Evolutionary conservation across 2,888 invertebrate genomes (phyloP).

Genomic region (Pinctada fucata): DNA sequence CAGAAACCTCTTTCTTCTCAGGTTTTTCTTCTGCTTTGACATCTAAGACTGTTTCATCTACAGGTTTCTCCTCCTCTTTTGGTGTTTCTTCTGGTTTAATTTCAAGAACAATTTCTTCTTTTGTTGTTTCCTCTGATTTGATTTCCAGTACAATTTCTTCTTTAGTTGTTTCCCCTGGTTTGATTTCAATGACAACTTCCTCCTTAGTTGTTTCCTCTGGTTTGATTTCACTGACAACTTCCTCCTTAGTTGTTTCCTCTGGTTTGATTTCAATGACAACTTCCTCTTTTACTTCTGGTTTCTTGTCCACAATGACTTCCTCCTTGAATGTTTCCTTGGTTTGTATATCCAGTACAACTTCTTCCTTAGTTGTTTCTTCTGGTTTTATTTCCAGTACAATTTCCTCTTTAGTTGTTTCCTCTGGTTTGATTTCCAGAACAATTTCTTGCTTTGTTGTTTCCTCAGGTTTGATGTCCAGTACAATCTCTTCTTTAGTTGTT

Average conservation of each 20-base stretch:
- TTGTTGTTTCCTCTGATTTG: slow-evolving; percentile 37
- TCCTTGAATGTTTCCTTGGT: slow-evolving; percentile 4
- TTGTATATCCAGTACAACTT: slow-evolving; percentile 11
- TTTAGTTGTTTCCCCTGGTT: slow-evolving; percentile 38
- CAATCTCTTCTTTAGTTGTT: slow-evolving; percentile 21
- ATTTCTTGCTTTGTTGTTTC: slow-evolving; percentile 34
- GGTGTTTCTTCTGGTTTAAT: slow-evolving; percentile 36
- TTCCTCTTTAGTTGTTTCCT: slow-evolving; percentile 38
- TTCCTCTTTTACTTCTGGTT: slow-evolving; percentile 37
- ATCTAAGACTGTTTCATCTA: slow-evolving; percentile 21
- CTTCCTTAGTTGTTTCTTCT: slow-evolving; percentile 18
- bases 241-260: slow-evolving; percentile 30
- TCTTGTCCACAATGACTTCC: slow-evolving; percentile 19
- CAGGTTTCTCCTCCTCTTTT: slow-evolving; percentile 21
- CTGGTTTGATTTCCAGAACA: slow-evolving; percentile 33
- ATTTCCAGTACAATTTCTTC: slow-evolving; percentile 36
- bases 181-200: slow-evolving; percentile 31
- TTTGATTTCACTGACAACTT: slow-evolving; percentile 24
- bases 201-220: slow-evolving; percentile 22
- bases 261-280: slow-evolving; percentile 29
- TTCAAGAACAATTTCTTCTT: slow-evolving; percentile 42
- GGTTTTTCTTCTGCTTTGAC: slow-evolving; percentile 25
- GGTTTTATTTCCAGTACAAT: slow-evolving; percentile 30
- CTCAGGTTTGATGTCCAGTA: slow-evolving; percentile 12
- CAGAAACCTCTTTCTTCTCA: slow-evolving; percentile 28